phyloP scores from a whole-genome alignment of 2,113 vertebrate species.

The Rhineura floridana region DNA sequence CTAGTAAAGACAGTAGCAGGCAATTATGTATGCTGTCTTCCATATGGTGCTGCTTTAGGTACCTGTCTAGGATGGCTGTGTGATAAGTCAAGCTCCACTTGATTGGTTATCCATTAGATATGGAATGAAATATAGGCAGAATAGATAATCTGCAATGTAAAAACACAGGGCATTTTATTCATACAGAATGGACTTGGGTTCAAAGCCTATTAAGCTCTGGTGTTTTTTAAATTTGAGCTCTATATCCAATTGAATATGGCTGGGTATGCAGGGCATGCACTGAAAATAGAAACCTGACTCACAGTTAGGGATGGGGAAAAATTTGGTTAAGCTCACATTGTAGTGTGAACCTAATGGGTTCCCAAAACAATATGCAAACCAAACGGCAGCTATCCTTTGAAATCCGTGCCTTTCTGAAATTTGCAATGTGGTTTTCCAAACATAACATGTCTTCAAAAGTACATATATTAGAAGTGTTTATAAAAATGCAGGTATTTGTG shows the following conservation, averaged over 20 bases:
- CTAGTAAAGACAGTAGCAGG: neutral
- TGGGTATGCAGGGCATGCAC: neutral
- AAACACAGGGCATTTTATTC: neutral
- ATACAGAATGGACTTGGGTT: neutral
- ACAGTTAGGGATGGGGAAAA: neutral
- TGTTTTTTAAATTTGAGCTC: neutral
- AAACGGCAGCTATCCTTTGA: too few relatives aligned
- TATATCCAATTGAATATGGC: neutral
- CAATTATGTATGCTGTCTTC: neutral
- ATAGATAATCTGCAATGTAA: neutral
- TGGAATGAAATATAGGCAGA: neutral
- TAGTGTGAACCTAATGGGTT: too few relatives aligned
- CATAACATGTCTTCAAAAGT: too few relatives aligned
- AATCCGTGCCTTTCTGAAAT: too few relatives aligned
- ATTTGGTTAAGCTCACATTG: too few relatives aligned
- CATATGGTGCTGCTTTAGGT: neutral
- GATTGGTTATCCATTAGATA: too few relatives aligned
- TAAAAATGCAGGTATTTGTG: too few relatives aligned
- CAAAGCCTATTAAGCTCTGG: too few relatives aligned
- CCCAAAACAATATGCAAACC: too few relatives aligned
- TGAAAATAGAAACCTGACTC: neutral
- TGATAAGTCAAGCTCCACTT: neutral
- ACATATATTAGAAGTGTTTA: too few relatives aligned
- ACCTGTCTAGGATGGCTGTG: neutral
- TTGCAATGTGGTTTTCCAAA: too few relatives aligned